phyloP scores from a whole-genome alignment of 2,888 invertebrate species.

The Deilephila porcellus region DNA sequence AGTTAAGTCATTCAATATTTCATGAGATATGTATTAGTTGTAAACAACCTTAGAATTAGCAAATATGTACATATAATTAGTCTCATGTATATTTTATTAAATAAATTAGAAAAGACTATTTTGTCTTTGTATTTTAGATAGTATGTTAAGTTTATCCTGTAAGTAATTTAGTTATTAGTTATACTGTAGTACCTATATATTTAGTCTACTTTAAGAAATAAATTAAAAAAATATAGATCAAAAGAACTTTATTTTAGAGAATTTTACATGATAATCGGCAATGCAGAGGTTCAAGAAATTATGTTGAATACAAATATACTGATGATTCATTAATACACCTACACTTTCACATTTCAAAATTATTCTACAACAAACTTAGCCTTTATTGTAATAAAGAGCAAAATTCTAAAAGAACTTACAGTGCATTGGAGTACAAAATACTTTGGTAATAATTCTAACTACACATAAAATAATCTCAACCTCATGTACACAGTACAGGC shows the following conservation, averaged over 20 bases:
- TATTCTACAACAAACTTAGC: constrained; percentile 77
- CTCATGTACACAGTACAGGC: constrained; percentile 52
- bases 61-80: background rate
- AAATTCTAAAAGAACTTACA: constrained; percentile 66
- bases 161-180: constrained; percentile 24
- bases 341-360: constrained; percentile 77
- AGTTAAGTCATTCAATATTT: constrained; percentile 65
- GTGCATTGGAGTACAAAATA: constrained; percentile 69
- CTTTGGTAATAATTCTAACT: constrained; percentile 57
- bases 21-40: constrained; percentile 48
- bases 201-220: constrained; percentile 18
- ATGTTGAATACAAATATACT: constrained; percentile 81
- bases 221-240: constrained; percentile 65
- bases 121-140: background rate
- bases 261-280: constrained; percentile 84
- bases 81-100: background rate
- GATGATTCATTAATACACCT: constrained; percentile 78
- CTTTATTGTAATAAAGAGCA: constrained; percentile 68
- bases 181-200: background rate
- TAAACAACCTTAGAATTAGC: background rate
- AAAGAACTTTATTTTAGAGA: constrained; percentile 85
- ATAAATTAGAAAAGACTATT: background rate
- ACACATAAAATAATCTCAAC: constrained; percentile 68
- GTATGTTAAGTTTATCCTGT: background rate
- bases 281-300: constrained; percentile 82